Base-by-base conservation (phyloP, 2,888 invertebrate species). In the Andrena trimmerana region DNA sequence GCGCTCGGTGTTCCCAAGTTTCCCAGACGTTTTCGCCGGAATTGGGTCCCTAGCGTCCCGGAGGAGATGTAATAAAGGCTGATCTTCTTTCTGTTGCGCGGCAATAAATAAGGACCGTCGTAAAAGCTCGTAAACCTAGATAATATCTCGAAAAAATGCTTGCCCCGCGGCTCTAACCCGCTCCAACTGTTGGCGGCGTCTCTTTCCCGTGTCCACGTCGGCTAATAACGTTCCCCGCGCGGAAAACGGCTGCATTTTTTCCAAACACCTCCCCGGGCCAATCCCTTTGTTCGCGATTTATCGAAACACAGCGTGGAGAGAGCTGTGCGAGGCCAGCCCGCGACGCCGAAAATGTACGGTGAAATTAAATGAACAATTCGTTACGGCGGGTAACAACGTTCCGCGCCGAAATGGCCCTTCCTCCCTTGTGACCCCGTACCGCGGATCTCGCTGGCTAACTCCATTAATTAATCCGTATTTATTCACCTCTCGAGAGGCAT, bases 351-450 rank as follows among this genome's bases (percentile, higher is more conserved):
- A 91, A 91, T 91, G 92, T 92, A 89, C 90, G 86, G 86, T 84
- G 88, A 91, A 92, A 91, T 91, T 90, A 91, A 92, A 91, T 88
- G 91, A 91, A 92, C 91, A 87, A 91, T 91, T 91, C 91, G 91
- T 90, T 87, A 86, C 89, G 88, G 86, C 81, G 81, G 89, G 86
- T 85, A 88, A 87, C 86, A 86, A 81, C 78, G 81, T 67, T 63
- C 68, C 83, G 77, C 73, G 69, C 83, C 75, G 81, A 77, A 81
- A 88, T 82, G 85, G 66, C 54, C 82, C 81, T 74, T 84, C 68
- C 81, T 85, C 89, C 88, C 89, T 72, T 67, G 88, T 78, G 88
- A 66, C 88, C 86, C 16, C 71, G 67, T 77, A 63, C 27, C 52
- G 67, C 72, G 75, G 63, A 85, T 84, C 88, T 83, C 81, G 81